Percentiles rank a stretch among this genome's conserved stretches.
Evolutionary conservation across 2,113 vertebrate genomes (phyloP).

Genomic region (Planiliza haematocheilus): DNA sequence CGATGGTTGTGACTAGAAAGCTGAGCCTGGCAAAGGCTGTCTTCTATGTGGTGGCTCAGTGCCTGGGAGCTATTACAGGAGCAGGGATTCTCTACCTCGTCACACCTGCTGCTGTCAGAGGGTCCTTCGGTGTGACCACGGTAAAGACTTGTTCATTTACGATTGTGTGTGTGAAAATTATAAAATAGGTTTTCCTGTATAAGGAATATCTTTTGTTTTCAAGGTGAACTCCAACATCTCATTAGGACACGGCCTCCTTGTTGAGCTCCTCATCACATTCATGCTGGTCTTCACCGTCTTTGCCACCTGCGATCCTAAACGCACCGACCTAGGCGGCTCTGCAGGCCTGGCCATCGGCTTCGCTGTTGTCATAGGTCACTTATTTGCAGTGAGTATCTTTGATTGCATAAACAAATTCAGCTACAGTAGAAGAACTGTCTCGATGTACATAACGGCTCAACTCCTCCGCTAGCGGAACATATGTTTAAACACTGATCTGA

Average conservation of each 20-base stretch:
- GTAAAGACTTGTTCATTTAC: constrained; percentile 77
- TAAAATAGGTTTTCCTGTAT: background rate
- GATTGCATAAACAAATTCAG: background rate
- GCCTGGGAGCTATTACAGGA: constrained; percentile 91
- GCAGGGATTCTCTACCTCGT: constrained; percentile 91
- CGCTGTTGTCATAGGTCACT: constrained; percentile 93
- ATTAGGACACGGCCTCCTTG: constrained; percentile 89
- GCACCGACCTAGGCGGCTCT: constrained; percentile 91
- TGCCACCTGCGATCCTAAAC: constrained; percentile 95
- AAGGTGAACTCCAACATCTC: constrained; percentile 90
- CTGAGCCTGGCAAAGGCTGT: constrained; percentile 92
- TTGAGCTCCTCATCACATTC: constrained; percentile 97
- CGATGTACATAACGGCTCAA: background rate
- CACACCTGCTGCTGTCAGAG: constrained; percentile 87
- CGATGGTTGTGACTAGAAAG: constrained; percentile 93
- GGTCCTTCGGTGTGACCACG: constrained; percentile 89
- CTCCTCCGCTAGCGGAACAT: background rate
- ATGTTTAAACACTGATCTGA: constrained; percentile 9
- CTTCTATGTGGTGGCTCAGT: constrained; percentile 94
- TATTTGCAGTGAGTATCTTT: constrained; percentile 93
- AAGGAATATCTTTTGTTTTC: constrained; percentile 18
- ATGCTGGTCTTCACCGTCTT: constrained; percentile 97
- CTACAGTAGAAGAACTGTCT: no score
- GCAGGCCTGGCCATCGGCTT: constrained; percentile 92
- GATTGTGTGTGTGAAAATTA: background rate